Conservation (phyloP, 2,888 invertebrate species). For the Spisula subtruncata region DNA sequence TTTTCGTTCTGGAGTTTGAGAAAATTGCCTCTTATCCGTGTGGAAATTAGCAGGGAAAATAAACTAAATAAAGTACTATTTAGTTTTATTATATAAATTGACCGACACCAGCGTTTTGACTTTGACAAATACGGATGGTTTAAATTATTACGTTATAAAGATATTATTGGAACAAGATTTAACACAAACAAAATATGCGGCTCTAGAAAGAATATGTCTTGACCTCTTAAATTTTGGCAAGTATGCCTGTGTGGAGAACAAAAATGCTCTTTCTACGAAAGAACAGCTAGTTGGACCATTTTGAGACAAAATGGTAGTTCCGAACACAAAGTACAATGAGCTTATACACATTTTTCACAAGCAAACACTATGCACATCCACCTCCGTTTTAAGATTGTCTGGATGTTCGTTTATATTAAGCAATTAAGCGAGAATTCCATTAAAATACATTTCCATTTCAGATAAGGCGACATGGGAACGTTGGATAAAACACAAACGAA, state of each 20-base stretch:
- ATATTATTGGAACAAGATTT: no score
- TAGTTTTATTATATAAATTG: background rate
- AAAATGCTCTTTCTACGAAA: no score
- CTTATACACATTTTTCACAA: background rate
- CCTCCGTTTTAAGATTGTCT: background rate
- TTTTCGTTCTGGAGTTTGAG: background rate
- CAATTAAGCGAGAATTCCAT: background rate
- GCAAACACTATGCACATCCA: background rate
- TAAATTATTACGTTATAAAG: no score
- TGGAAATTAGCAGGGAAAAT: background rate
- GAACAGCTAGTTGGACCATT: no score
- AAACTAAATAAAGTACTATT: background rate
- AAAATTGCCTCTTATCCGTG: slow-evolving; percentile 10
- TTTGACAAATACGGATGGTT: no score
- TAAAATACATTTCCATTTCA: slow-evolving; percentile 10
- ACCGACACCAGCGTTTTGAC: no score
- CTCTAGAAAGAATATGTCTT: no score
- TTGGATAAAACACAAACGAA: background rate
- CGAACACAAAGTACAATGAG: no score
- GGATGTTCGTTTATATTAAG: background rate
- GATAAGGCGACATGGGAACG: background rate
- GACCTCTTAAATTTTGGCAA: no score
- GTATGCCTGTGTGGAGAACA: no score
- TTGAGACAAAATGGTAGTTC: no score
- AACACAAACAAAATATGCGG: no score